Evolutionary conservation across 1,140 invertebrate genomes (phyloP).

Genomic region (Rhopalosiphum padi): DNA sequence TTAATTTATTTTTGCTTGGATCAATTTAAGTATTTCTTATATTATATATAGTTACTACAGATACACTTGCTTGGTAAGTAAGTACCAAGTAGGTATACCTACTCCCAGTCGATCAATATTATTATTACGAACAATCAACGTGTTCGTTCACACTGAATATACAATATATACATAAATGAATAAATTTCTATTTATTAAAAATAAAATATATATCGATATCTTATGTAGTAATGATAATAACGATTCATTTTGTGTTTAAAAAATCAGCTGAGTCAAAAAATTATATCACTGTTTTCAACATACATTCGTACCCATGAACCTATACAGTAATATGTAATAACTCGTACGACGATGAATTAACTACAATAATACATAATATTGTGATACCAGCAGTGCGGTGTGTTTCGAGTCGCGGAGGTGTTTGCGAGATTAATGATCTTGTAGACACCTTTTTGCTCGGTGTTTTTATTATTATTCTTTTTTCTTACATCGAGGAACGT

Average conservation of each 20-base stretch:
- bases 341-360: background rate
- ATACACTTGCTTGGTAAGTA: no score
- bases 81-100: no score
- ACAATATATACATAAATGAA: no score
- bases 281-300: background rate
- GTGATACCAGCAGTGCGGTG: background rate
- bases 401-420: slow-evolving; percentile 37
- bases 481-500: slow-evolving; percentile 24
- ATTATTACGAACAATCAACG: no score
- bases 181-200: background rate
- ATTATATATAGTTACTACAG: no score
- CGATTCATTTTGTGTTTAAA: background rate
- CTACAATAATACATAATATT: background rate
- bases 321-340: background rate
- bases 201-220: background rate
- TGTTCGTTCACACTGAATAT: background rate
- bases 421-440: slow-evolving; percentile 55
- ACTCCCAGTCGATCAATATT: no score
- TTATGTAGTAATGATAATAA: background rate
- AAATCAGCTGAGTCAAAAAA: background rate
- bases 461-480: background rate
- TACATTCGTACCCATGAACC: background rate
- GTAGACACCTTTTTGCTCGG: slow-evolving; percentile 29
- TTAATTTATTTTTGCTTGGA: background rate
- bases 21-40: background rate